A percentile compares a stretch with the other conserved stretches of the same genome.
Conservation (phyloP, 2,797 vertebrate species). For the Petrocephalus schoutedeni region DNA sequence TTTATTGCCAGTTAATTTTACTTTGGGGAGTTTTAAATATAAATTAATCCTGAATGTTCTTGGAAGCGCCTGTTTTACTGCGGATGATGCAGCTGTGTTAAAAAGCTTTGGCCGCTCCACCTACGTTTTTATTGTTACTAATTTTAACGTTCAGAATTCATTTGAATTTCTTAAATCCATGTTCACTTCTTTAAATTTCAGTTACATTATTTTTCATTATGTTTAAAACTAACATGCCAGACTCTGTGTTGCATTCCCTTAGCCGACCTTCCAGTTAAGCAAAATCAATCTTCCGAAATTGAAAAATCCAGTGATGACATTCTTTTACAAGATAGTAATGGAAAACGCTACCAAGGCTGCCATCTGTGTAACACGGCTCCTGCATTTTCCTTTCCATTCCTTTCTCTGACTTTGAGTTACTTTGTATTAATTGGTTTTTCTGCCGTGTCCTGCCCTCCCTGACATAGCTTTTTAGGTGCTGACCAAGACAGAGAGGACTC, state of each 20-base stretch:
- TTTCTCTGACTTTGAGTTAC: background rate
- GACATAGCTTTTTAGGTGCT: background rate
- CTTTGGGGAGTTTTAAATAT: background rate
- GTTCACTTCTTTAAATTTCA: background rate
- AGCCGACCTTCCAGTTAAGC: background rate
- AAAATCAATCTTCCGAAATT: background rate
- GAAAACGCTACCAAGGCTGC: background rate
- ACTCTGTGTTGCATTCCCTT: background rate
- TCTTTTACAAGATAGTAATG: background rate
- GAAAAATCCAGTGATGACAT: background rate
- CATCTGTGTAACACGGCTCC: background rate
- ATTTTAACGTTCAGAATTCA: background rate
- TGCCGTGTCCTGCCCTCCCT: background rate
- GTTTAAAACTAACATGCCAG: background rate
- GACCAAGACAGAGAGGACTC: too few species aligned
- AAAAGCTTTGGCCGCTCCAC: background rate
- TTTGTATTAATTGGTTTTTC: background rate
- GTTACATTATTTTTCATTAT: background rate
- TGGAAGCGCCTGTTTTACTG: constrained; percentile 2
- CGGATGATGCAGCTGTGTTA: background rate
- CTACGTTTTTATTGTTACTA: background rate
- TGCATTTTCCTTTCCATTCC: background rate
- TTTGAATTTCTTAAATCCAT: background rate
- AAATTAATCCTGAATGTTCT: background rate
- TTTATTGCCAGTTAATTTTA: constrained; percentile 13